Base-by-base conservation (phyloP, 2,888 invertebrate genomes). In the Monopis laevigella region DNA sequence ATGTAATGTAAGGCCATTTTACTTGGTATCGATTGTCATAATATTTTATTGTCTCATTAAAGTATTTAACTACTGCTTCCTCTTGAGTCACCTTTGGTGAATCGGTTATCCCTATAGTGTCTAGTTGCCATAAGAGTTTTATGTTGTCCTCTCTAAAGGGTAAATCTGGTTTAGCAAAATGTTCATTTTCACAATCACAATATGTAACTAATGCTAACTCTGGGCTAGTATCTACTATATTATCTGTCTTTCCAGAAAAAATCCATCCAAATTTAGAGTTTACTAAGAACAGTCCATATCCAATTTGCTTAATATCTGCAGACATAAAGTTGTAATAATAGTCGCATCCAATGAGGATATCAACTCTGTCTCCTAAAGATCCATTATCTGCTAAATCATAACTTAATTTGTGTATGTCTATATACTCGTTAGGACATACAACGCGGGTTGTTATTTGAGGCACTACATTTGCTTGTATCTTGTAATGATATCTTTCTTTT, bases 101-200 rank as follows among this genome's bases (percentile, higher is more conserved):
- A 17, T 51, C 47, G 1, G 28, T 45, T 1, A 55, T 54, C 2
- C 53, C 52, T 10, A 54, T 54, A 0, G 46, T 26, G 42, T 55
- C 51, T 3, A 55, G 17, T 2, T 47, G 45, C 53, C 52, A 51
- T 21, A 55, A 18, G 1, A 7, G 2, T 13, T 44, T 45, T 1
- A 51, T 19, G 11, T 18, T 6, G 10, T 4, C 11, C 5, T 18
- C 19, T 36, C 19, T 36, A 3, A 36, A 3, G 6, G 36, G 36
- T 18, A 42, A 39, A 39, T 52, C 52, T 3, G 48, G 49, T 32
- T 42, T 6, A 5, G 32, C 4, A 6, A 32, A 32, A 13, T 32
- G 10, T 32, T 4, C 3, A 6, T 10, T 4, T 12, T 32, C 10
- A 4, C 6, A 12, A 17, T 12, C 14, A 32, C 14, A 13, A 32